Conservation (phyloP, 2,797 vertebrate genomes). For the Xenentodon cancila region DNA sequence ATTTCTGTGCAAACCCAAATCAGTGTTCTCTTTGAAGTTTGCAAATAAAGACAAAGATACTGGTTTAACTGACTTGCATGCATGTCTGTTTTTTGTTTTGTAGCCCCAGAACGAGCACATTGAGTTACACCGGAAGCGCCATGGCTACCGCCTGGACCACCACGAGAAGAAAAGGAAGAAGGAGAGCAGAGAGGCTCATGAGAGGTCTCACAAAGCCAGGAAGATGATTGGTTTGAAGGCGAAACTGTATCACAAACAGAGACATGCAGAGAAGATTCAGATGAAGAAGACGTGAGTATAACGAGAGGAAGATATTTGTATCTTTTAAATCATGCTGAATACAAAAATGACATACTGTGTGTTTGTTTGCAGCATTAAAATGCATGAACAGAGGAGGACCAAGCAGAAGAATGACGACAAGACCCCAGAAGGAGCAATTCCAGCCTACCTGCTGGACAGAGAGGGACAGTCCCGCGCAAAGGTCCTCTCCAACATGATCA, state of each 20-base stretch:
- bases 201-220: slow-evolving; percentile 93
- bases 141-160: slow-evolving; percentile 95
- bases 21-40: too few relatives aligned
- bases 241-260: slow-evolving; percentile 97
- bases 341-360: background rate
- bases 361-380: slow-evolving; percentile 88
- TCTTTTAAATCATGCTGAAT: background rate
- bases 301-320: too few relatives aligned
- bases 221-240: slow-evolving; percentile 98
- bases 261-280: slow-evolving; percentile 97
- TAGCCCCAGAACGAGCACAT: slow-evolving; percentile 98
- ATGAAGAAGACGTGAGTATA: slow-evolving; percentile 98
- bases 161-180: slow-evolving; percentile 97
- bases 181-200: slow-evolving; percentile 93
- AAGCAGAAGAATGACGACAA: slow-evolving; percentile 97
- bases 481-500: slow-evolving; percentile 99
- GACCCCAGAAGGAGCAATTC: slow-evolving; percentile 95
- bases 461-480: slow-evolving; percentile 94
- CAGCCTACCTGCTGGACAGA: slow-evolving; percentile 95
- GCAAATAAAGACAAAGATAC: too few relatives aligned
- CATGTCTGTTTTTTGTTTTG: background rate
- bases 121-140: slow-evolving; percentile 94
- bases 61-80: too few relatives aligned
- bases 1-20: too few relatives aligned
- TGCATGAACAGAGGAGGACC: slow-evolving; percentile 97